Percentiles rank a stretch among this genome's conserved stretches.
phyloP scores from a whole-genome alignment of 2,113 vertebrate genomes.

The Muntiacus muntjak region DNA sequence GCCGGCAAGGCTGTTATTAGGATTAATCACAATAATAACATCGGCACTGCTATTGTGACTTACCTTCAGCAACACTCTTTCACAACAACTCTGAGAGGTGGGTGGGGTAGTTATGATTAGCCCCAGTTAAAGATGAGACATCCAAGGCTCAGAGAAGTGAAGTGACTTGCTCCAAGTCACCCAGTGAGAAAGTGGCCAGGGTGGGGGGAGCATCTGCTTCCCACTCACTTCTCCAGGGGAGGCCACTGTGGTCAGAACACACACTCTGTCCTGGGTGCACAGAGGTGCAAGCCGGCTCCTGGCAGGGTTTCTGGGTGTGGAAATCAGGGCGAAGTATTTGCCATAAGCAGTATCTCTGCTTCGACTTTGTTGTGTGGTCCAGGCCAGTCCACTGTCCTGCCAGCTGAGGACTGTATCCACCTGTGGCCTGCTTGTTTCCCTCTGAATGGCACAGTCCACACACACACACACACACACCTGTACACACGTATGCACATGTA shows the following conservation, averaged over 20 bases:
- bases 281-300: neutral
- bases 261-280: neutral
- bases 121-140: conserved; percentile 45
- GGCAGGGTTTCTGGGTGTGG: neutral
- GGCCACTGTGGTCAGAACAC: neutral
- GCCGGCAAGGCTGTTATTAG: neutral
- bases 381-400: neutral
- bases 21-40: conserved; percentile 1
- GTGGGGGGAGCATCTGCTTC: neutral
- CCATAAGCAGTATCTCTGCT: neutral
- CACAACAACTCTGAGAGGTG: neutral
- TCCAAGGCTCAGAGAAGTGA: neutral
- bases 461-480: no score
- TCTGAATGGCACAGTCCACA: neutral
- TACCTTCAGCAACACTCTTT: neutral
- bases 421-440: neutral
- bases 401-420: neutral
- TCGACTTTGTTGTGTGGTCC: neutral
- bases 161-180: neutral
- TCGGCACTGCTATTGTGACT: neutral
- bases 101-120: neutral
- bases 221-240: neutral
- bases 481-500: neutral
- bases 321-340: neutral
- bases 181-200: neutral